phyloP scores from a whole-genome alignment of 2,113 vertebrate genomes.

The Myodes glareolus region DNA sequence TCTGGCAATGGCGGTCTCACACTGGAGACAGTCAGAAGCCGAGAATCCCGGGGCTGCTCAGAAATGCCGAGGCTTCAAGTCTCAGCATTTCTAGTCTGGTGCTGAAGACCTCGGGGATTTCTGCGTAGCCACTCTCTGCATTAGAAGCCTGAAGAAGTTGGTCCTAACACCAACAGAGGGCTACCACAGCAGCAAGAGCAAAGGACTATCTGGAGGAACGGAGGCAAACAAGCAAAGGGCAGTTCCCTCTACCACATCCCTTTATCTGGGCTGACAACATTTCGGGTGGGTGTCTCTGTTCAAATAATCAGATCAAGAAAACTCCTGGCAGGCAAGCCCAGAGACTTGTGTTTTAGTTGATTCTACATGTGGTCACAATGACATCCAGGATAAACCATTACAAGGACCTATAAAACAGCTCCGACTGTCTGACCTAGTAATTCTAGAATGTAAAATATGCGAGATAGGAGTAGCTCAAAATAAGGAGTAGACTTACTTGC shows the following conservation, averaged over 20 bases:
- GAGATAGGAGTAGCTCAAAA: not conserved
- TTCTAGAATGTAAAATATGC: conserved; percentile 23
- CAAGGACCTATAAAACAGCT: conserved; percentile 8
- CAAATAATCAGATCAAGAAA: not conserved
- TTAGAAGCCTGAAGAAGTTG: not conserved
- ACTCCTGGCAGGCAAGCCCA: not conserved
- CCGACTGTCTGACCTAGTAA: conserved; percentile 29
- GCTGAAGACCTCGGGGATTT: not conserved
- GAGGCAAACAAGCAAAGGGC: not conserved
- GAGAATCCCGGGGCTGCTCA: not conserved
- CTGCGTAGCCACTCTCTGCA: not conserved
- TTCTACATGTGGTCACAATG: not conserved
- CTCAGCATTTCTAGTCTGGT: not conserved
- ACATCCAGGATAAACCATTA: not conserved
- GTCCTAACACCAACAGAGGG: not conserved
- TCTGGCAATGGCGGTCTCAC: not conserved
- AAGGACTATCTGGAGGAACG: not conserved
- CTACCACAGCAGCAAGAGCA: not conserved
- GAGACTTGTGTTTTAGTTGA: not conserved
- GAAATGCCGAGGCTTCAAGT: not conserved
- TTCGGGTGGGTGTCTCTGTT: not conserved
- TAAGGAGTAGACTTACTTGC: not conserved
- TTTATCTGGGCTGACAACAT: not conserved
- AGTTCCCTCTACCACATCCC: not conserved
- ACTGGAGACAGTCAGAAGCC: not conserved